Base-by-base conservation (phyloP, 2,113 vertebrate genomes). In the Equus quagga region DNA sequence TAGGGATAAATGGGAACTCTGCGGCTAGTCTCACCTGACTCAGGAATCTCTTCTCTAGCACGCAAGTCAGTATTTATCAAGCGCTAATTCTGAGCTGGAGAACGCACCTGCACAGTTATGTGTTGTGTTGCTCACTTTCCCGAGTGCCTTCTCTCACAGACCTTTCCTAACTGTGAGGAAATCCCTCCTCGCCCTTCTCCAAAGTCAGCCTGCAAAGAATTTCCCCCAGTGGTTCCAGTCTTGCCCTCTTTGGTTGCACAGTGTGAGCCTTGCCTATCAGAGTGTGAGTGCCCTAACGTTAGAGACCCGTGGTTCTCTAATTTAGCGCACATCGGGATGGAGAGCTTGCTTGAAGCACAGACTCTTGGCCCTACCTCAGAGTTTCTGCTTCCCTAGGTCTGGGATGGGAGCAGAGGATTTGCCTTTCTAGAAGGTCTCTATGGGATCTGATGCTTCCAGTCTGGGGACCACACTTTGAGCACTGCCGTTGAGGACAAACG, bases 251-350 rank as follows among this genome's bases (percentile, higher is more conserved):
- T 51, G 31, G 65, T 12, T 9, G 8, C n/a, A 4, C 11, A 6
- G 12, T 0, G 2, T 8, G 5, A 10, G 17, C 33, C 41, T 15
- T 6, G 8, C 49, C 49, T n/a, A 1, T 8, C 4, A 1, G 36
- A 10, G 10, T 26, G 4, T 49, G 70, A 69, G 41, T 9, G 12
- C 23, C 24, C 24, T 6, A 0, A 1, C 1, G 17, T 15, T 23
- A 17, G 8, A 78, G 46, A 21, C 23, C 5, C 21, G 0, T 7
- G 26, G 6, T 17, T 70, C 79, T 65, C 36, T 31, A 6, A 8
- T 28, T 4, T 0, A 2, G 1, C 11, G 72, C 2, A 0, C 14
- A 4, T 54, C 41, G 0, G 41, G 51, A 11, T 70, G 5, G 33
- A 18, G 17, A 24, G 28, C 49, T 46, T 64, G 28, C 5, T 58